These are phyloP conservation scores for Autographa gamma DNA, from an alignment of 2,888 invertebrate species.

Conservation along the genomic window DNA sequence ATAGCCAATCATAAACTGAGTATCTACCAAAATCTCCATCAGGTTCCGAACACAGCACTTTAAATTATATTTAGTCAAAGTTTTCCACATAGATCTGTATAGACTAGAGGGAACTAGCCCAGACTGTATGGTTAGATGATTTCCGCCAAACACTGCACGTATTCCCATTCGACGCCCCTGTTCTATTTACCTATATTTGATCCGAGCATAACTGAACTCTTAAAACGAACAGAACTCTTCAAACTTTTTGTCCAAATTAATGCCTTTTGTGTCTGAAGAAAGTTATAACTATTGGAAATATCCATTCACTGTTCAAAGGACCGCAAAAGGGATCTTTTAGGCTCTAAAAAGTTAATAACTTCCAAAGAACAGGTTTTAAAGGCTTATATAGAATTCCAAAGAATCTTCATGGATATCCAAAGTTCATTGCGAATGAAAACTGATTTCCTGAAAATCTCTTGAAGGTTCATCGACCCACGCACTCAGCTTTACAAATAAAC, in stretches of 20 bases:
- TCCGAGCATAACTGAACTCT: slow-evolving; percentile 18
- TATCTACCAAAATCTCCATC: not conserved
- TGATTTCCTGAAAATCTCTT: slow-evolving; percentile 16
- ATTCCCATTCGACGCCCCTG: slow-evolving; percentile 39
- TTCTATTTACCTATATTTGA: slow-evolving; percentile 47
- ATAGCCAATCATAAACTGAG: not conserved
- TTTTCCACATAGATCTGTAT: not conserved
- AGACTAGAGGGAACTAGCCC: not conserved
- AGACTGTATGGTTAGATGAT: slow-evolving; percentile 10
- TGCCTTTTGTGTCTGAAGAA: not conserved
- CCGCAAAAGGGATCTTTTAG: no score
- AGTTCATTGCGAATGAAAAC: no score
- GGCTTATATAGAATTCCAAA: no score
- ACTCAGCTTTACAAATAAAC: slow-evolving; percentile 32
- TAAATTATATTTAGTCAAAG: not conserved
- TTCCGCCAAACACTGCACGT: slow-evolving; percentile 23
- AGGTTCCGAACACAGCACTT: not conserved
- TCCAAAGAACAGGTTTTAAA: no score
- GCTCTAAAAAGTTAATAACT: no score
- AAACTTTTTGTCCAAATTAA: not conserved
- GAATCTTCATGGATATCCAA: not conserved
- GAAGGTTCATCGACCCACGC: slow-evolving; percentile 42
- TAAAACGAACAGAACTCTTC: not conserved
- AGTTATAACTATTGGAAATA: no score
- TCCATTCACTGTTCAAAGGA: no score